Evolutionary conservation across 1,140 invertebrate genomes (phyloP).

Genomic region (Papilio helenus): DNA sequence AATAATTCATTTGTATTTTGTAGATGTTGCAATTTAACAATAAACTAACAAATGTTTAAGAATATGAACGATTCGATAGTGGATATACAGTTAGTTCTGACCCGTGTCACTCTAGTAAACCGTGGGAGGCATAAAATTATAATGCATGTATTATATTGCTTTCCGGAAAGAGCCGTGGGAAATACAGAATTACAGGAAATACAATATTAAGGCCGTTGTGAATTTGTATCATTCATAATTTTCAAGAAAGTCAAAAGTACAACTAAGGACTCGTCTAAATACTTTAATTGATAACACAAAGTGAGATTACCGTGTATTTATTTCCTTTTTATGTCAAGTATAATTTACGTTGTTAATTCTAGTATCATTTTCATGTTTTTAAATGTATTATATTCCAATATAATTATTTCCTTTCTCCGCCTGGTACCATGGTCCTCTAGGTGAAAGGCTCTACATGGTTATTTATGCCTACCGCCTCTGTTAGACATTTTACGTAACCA

Average conservation of each 20-base stretch:
- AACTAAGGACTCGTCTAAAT: not conserved
- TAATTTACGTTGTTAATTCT: too few relatives aligned
- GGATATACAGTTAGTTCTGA: not conserved
- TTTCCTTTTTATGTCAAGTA: not conserved
- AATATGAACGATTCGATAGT: not conserved
- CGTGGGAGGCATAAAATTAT: not conserved
- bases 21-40: too few relatives aligned
- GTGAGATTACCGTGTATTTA: not conserved
- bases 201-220: not conserved
- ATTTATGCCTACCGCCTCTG: constrained; percentile 51
- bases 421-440: constrained; percentile 34
- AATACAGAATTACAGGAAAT: constrained; percentile 11
- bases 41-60: not conserved
- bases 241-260: not conserved
- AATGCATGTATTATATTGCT: not conserved
- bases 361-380: too few relatives aligned
- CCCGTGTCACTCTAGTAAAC: not conserved
- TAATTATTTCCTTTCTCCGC: constrained; percentile 31
- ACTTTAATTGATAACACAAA: not conserved
- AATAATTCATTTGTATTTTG: too few relatives aligned
- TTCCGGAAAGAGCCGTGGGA: not conserved
- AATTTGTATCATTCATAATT: not conserved
- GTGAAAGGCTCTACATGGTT: constrained; percentile 54
- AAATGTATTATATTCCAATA: not conserved
- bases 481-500: constrained; percentile 47